Percentiles rank a stretch among this genome's conserved stretches.
phyloP scores from a whole-genome alignment of 35 echinoderm and acorn worm genomes.

The Diadema setosum region DNA sequence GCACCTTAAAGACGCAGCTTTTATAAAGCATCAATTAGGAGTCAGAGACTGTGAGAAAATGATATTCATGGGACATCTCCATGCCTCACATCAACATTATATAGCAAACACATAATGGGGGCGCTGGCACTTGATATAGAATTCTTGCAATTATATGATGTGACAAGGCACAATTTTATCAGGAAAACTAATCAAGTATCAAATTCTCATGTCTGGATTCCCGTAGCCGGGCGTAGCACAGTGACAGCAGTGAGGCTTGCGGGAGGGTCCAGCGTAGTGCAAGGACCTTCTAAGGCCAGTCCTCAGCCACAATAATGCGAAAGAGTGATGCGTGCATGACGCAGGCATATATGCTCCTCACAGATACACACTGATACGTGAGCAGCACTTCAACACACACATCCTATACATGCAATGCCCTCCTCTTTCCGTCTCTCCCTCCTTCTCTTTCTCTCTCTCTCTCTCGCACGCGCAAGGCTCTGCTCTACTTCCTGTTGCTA shows the following conservation, averaged over 20 bases:
- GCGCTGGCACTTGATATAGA: too few relatives aligned
- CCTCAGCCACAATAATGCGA: background rate
- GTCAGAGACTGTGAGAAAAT: too few relatives aligned
- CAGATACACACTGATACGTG: background rate
- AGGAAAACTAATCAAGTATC: slow-evolving; percentile 4
- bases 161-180: slow-evolving; percentile 28
- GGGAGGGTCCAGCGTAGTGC: background rate
- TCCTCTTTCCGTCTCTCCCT: background rate
- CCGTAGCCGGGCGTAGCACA: background rate
- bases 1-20: too few relatives aligned
- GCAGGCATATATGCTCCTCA: background rate
- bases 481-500: slow-evolving; percentile 24
- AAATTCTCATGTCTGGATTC: background rate
- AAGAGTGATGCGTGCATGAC: background rate
- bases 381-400: background rate
- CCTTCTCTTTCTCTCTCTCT: background rate
- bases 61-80: too few relatives aligned
- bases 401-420: background rate
- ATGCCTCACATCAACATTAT: too few relatives aligned
- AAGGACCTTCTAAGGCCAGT: background rate
- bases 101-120: too few relatives aligned
- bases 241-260: background rate
- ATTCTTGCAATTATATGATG: background rate
- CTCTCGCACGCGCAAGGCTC: background rate
- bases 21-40: too few relatives aligned